Percentiles rank a stretch among this genome's conserved stretches.
Conservation (phyloP, 2,888 invertebrate species). For the Masnerella sp. region DNA sequence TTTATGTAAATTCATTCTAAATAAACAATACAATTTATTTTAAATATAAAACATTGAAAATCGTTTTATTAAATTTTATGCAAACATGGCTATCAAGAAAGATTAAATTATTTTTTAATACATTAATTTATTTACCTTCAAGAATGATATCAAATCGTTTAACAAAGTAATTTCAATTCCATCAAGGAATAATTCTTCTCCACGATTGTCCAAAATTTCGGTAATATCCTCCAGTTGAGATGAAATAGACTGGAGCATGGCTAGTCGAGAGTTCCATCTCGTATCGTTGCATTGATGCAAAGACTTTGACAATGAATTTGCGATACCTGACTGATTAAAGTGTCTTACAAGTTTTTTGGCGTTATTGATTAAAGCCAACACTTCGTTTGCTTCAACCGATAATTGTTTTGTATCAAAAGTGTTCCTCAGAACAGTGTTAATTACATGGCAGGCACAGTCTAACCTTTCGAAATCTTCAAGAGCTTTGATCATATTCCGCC, state of each 20-base stretch:
- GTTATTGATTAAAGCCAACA: not conserved
- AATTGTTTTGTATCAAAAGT: not conserved
- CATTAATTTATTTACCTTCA: no score
- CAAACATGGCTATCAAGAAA: no score
- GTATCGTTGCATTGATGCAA: not conserved
- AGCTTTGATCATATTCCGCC: slow-evolving; percentile 16
- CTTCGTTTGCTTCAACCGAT: not conserved
- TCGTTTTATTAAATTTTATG: no score
- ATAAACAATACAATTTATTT: no score
- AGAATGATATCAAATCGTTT: not conserved
- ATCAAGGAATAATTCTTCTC: not conserved
- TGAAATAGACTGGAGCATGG: not conserved
- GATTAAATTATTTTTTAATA: no score
- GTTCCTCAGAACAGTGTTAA: not conserved
- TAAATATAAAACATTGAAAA: no score
- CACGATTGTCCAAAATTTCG: not conserved
- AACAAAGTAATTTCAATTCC: not conserved
- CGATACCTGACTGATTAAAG: not conserved
- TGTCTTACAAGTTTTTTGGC: not conserved
- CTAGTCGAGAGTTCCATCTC: not conserved
- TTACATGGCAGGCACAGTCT: not conserved
- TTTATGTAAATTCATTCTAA: no score
- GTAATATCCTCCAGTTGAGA: not conserved
- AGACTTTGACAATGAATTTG: not conserved
- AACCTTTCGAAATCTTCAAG: not conserved